Base-by-base conservation (phyloP, 2,113 vertebrate genomes). In the Ictalurus furcatus region DNA sequence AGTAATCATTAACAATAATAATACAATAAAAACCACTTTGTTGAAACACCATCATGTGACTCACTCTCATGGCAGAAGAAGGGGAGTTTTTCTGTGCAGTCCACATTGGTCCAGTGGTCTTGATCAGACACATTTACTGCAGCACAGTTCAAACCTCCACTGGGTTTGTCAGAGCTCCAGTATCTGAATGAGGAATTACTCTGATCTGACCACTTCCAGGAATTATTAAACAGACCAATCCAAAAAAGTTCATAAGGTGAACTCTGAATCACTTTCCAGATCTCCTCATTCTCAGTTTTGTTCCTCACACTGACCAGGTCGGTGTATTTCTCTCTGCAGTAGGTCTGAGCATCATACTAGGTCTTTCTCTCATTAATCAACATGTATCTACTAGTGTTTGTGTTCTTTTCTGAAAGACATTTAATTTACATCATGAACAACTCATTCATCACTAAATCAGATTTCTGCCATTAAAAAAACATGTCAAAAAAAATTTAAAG, bases 201-300 rank as follows among this genome's bases (percentile, higher is more conserved):
- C 56, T 61, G 21, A 69, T 85, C 74, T 78, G 74, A 78, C 88
- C 88, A 85, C 61, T 56, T 28, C 83, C 88, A 89, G 21, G 40
- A n/a, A 14, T 78, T 59, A 2, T 8, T 28, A 52, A 56, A 67
- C 59, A 85, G 44, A 71, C 69, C 69, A 7, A 17, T 34, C 69
- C 69, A 71, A 6, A 34, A 5, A 16, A 0, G 0, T 0, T 44
- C 0, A 34, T 0, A 0, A 1, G 11, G 0, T 5, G 61, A 23
- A 71, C 4, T 58, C 9, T 11, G 1, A 30, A 14, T 30, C 5
- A 59, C 0, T 0, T 11, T 16, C 1, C n/a, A 0, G 54, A 82
- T 82, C 80, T 58, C 16, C 11, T 34, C 30, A 34, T 37, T 71
- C 30, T 71, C 69, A 71, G 69, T 16, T 71, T 71, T 14, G 69